Conservation (phyloP, 2,113 vertebrate genomes). For the Mobula hypostoma region DNA sequence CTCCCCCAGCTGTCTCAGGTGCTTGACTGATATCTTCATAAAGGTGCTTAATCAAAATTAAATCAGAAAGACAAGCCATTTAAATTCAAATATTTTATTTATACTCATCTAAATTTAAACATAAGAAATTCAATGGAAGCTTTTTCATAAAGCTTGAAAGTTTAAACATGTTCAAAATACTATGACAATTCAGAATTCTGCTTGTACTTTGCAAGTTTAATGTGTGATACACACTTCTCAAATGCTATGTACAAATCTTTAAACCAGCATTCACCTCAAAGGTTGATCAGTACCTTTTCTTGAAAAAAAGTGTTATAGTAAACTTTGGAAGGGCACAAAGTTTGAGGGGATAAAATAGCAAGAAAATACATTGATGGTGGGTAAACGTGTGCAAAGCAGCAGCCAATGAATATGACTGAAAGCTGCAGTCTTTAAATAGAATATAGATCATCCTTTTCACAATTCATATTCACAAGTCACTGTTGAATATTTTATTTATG, state of each 20-base stretch:
- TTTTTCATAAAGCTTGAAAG: conserved; percentile 3
- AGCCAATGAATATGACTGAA: neutral
- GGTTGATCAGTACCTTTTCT: conserved; percentile 2
- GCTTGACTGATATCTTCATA: neutral
- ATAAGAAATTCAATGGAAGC: conserved; percentile 23
- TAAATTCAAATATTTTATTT: conserved; percentile 34
- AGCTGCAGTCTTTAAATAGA: conserved; percentile 23
- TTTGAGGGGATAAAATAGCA: neutral
- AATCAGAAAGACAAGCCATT: neutral
- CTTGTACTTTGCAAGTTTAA: conserved; percentile 7
- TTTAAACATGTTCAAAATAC: conserved; percentile 6
- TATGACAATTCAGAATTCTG: conserved; percentile 19
- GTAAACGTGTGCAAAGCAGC: conserved; percentile 20
- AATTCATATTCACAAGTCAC: neutral
- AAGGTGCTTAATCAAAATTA: neutral
- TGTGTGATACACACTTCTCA: conserved; percentile 23
- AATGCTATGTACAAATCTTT: conserved; percentile 25
- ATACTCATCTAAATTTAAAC: conserved; percentile 15
- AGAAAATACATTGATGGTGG: conserved; percentile 17
- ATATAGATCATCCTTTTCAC: neutral
- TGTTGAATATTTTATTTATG: conserved; percentile 6
- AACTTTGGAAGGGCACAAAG: conserved; percentile 22
- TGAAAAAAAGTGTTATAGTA: neutral
- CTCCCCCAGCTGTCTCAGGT: neutral
- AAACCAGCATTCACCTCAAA: conserved; percentile 8